These are phyloP conservation scores for Rhinolophus ferrumequinum DNA, from an alignment of 2,113 vertebrate species.

Conservation along the genomic window DNA sequence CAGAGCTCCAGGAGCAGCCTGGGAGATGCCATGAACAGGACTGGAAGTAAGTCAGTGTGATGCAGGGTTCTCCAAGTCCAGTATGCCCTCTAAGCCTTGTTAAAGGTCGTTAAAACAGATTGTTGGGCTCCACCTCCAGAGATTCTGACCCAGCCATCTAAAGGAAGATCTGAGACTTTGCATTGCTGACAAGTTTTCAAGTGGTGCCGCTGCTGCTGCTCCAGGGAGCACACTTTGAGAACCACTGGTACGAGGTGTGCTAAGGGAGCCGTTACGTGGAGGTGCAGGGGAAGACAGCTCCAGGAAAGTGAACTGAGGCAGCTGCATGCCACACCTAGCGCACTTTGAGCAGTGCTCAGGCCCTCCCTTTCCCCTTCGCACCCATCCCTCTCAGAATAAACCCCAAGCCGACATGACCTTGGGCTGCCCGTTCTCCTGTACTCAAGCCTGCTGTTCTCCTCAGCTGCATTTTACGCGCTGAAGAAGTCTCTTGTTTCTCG, in stretches of 20 bases:
- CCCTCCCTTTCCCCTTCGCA: rapidly evolving
- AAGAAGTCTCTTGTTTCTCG: not conserved
- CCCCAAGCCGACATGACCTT: rapidly evolving
- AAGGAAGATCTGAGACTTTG: not conserved
- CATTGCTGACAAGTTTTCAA: not conserved
- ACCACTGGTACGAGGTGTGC: not conserved
- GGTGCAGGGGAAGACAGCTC: rapidly evolving
- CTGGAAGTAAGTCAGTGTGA: not conserved
- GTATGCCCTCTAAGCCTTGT: rapidly evolving
- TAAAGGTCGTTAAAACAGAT: not conserved
- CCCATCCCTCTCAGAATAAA: not conserved
- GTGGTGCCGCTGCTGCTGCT: not conserved
- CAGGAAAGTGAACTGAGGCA: not conserved
- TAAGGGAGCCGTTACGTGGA: not conserved
- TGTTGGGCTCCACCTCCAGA: not conserved
- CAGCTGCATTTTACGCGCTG: not conserved
- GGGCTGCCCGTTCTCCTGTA: rapidly evolving
- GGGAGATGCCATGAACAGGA: no score
- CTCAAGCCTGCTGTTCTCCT: not conserved
- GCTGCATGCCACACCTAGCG: rapidly evolving
- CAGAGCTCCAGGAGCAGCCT: not conserved
- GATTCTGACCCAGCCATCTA: not conserved
- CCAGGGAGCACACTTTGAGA: not conserved
- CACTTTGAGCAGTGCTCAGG: not conserved
- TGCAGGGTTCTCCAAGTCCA: not conserved